Percentiles rank a stretch among this genome's conserved stretches.
phyloP scores from a whole-genome alignment of 2,797 vertebrate species.

The Carduelis carduelis region DNA sequence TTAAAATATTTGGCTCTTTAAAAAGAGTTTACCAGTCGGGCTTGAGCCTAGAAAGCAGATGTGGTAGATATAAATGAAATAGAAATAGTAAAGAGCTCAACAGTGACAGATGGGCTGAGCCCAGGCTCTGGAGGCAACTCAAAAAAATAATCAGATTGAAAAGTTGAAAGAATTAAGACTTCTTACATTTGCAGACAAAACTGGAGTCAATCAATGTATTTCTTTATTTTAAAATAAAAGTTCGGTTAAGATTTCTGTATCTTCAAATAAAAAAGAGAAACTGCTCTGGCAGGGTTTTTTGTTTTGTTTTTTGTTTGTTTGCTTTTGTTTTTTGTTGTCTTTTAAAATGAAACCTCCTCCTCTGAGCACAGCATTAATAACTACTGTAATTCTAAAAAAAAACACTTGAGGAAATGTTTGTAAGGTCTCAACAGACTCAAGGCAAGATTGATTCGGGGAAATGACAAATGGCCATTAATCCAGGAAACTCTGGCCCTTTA shows the following conservation, averaged over 20 bases:
- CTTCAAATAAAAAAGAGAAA: not conserved
- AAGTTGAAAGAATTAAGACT: not conserved
- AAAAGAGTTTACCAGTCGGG: not conserved
- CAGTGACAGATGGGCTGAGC: not conserved
- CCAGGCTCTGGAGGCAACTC: not conserved
- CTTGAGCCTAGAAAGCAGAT: not conserved
- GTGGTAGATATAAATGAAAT: not conserved
- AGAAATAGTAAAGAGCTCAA: not conserved
- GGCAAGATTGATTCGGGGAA: not conserved
- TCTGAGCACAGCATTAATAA: not conserved
- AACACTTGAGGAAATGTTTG: not conserved
- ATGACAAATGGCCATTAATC: conserved; percentile 36
- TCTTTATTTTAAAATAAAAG: not conserved
- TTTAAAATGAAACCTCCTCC: not conserved
- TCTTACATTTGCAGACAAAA: not conserved
- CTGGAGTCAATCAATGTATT: not conserved
- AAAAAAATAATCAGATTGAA: not conserved
- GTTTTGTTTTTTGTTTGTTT: not conserved
- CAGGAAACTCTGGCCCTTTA: conserved; percentile 3
- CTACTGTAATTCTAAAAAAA: not conserved
- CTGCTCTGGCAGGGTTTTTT: not conserved
- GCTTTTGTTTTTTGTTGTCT: not conserved
- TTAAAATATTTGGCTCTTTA: not conserved
- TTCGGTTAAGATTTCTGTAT: not conserved
- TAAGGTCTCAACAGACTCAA: not conserved